Conservation (phyloP, 2,113 vertebrate genomes). For the human (Homo sapiens) region DNA sequence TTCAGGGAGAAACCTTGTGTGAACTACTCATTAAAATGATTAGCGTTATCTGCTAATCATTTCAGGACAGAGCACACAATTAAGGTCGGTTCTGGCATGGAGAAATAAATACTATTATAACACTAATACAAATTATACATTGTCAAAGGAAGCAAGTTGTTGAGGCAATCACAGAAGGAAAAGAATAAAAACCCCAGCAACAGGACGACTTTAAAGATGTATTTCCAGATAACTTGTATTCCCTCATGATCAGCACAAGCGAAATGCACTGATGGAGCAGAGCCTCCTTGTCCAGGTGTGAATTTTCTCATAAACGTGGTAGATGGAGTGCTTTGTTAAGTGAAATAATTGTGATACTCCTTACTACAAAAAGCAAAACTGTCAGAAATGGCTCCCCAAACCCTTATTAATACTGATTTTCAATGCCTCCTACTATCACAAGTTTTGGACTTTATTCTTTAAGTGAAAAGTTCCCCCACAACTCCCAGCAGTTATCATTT, state of each 20-base stretch:
- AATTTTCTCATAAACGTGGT: neutral
- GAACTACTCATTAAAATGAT: neutral
- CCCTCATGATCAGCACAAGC: neutral
- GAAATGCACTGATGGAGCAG: neutral
- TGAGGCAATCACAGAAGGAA: neutral
- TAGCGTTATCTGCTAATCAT: neutral
- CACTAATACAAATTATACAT: slow-evolving; percentile 30
- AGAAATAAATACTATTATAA: slow-evolving; percentile 3
- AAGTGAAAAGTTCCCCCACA: neutral
- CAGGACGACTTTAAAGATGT: neutral
- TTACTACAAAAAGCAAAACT: neutral
- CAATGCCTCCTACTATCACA: neutral
- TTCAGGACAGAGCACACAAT: neutral
- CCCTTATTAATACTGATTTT: neutral
- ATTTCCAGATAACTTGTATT: neutral
- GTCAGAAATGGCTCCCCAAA: neutral
- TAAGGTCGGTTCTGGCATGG: neutral
- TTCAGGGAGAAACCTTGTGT: neutral
- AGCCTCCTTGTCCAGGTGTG: neutral
- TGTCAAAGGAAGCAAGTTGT: slow-evolving; percentile 15
- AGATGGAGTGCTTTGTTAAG: neutral
- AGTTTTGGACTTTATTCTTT: neutral
- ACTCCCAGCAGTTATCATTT: neutral
- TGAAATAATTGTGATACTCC: neutral
- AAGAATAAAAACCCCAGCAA: neutral